These are phyloP conservation scores for Pseudachorutes palmiensis DNA, from an alignment of 1,140 invertebrate genomes.

Conservation along the genomic window DNA sequence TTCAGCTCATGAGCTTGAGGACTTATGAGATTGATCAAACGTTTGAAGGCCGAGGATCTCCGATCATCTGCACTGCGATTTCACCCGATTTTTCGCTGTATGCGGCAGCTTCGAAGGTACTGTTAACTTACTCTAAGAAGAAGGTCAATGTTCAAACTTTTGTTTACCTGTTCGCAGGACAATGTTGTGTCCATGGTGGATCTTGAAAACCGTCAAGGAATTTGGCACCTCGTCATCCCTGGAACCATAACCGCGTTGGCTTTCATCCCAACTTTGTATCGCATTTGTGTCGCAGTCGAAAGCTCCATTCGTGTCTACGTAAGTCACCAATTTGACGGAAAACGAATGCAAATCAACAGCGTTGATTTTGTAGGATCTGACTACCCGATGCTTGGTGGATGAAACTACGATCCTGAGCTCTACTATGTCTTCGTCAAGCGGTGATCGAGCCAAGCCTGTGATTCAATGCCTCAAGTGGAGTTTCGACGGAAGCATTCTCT, in stretches of 20 bases:
- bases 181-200: background rate
- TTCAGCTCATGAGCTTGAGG: constrained; percentile 52
- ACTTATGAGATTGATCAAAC: constrained; percentile 62
- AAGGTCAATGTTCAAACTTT: background rate
- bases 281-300: background rate
- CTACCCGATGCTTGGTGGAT: too few species aligned
- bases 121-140: background rate
- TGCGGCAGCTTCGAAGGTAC: constrained; percentile 60
- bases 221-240: background rate
- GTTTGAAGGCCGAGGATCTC: constrained; percentile 57
- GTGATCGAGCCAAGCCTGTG: too few species aligned
- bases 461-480: too few species aligned
- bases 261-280: background rate
- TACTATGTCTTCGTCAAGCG: too few species aligned
- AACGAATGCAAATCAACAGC: too few species aligned
- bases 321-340: too few species aligned
- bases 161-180: background rate
- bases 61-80: constrained; percentile 58
- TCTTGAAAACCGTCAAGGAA: background rate
- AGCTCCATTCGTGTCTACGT: background rate
- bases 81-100: constrained; percentile 63
- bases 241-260: background rate
- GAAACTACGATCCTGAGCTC: too few species aligned
- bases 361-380: too few species aligned
- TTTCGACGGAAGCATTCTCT: too few species aligned